Conservation (phyloP, 2,113 vertebrate species). For the Prolemur simus region DNA sequence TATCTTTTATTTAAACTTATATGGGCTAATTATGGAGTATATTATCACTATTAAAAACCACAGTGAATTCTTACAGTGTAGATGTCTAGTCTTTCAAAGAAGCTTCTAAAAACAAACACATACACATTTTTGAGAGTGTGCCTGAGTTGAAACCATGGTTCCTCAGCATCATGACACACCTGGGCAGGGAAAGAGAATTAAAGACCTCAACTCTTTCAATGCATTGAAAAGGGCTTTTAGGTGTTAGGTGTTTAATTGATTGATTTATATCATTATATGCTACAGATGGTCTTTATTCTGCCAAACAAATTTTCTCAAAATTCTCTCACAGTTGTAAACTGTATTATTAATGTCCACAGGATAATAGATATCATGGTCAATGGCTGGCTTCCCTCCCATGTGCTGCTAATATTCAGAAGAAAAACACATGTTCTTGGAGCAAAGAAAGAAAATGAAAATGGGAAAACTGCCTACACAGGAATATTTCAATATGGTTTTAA, state of each 20-base stretch:
- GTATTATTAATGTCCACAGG: neutral
- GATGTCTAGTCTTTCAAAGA: neutral
- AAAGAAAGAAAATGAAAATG: neutral
- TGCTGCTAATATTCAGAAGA: neutral
- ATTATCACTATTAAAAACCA: neutral
- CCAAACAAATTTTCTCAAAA: neutral
- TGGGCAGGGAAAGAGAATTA: neutral
- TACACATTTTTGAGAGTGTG: neutral
- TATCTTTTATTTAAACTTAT: neutral
- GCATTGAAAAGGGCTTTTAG: neutral
- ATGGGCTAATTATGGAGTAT: neutral
- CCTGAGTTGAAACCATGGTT: neutral
- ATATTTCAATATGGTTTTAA: neutral
- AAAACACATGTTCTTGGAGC: neutral
- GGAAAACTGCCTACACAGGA: neutral
- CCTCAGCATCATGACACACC: neutral
- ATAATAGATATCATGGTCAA: neutral
- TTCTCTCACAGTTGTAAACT: neutral
- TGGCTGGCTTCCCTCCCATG: neutral
- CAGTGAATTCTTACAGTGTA: neutral
- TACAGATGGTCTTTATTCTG: neutral
- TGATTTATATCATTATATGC: neutral
- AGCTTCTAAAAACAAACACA: neutral
- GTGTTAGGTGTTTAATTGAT: neutral
- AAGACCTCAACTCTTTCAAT: neutral